Evolutionary conservation across 2,113 vertebrate species (phyloP), one percentile per base, ranked within the genome.

Genomic region (Festucalex cinctus): DNA sequence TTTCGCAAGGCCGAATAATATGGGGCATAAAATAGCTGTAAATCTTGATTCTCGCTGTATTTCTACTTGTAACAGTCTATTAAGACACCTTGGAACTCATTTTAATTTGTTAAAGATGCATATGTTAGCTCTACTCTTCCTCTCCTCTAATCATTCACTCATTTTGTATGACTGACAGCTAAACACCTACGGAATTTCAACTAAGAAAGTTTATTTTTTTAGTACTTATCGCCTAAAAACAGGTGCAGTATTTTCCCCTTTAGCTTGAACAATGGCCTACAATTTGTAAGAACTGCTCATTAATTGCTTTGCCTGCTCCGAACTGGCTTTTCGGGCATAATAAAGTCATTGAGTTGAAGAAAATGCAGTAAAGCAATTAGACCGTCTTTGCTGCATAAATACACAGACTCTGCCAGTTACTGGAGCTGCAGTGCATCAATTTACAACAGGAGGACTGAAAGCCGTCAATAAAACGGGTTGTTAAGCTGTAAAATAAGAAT

Each of bases 181-280:
- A 19, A 63, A 26, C 9, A 26, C 39, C 22, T 44, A 8, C 16
- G 14, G 22, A 28, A 13, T 16, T 26, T 37, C 19, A 60, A n/a
- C 17, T 58, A n/a, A 59, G 26, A 1, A 12, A n/a, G 5, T 32
- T 32, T 32, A 32, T 24, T 17, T 22, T 61, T 39, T 22, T 3
- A 58, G 36, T n/a, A 39, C 58, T 62, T 62, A 62, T 62, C 59
- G 16, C 59, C 59, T 43, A 8, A 41, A 62, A 62, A 62, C 37
- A 62, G 59, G 24, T 14, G 28, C 44, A 32, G n/a, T 44, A 64
- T 35, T 49, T 64, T 64, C 5, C 37, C 44, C 26, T 64, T 28
- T 13, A 41, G 36, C 59, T n/a, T 14, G 0, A 62, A 41, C 37
- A 24, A 61, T 61, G 5, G 9, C 39, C 9, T 36, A 4, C 36